Evolutionary conservation across 2,113 vertebrate species (phyloP), one percentile per base, ranked within the genome.

Genomic region (Phasianus colchicus): DNA sequence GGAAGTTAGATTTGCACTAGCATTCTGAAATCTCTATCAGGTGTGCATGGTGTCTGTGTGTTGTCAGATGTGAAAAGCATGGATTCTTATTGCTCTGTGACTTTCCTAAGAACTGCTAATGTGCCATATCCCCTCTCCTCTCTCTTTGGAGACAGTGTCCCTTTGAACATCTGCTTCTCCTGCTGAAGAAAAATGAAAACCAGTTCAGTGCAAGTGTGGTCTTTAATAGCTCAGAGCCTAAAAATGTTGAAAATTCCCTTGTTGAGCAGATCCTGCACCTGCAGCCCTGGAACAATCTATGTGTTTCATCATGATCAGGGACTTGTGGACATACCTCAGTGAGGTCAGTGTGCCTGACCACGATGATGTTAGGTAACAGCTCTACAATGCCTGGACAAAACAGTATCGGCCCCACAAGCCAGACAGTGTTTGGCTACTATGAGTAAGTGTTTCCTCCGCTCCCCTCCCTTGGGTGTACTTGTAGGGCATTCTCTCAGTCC

Each of bases 1-100:
- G 83, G 69, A 96, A 92, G 85, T 55, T 61, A 83, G 30, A 83
- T 86, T 95, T 94, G 84, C 78, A 75, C 69, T 9, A 3, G 17
- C 13, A 0, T 86, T 96, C 78, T 12, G 72, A 95, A 88, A 57
- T 61, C 43, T 70, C 80, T 30, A 21, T 70, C 42, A 21, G n/a
- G 10, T 89, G 58, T 66, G n/a, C 15, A 10, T 3, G 25, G 13
- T 91, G 27, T 45, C 85, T 1, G 1, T 52, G 61, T 43, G 42
- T 54, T 42, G 24, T n/a, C 32, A 50, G 42, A 22, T 61, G 47
- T 45, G 52, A n/a, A 82, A 92, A 81, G 30, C 2, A 0, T 47
- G 43, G 24, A 17, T 95, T 81, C 60, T 57, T 74, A 32, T 4
- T 77, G 22, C 55, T 79, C 27, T 60, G 34, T 1, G 1, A 19